A percentile compares a stretch with the other conserved stretches of the same genome.
These are phyloP conservation scores for Saccopteryx bilineata DNA, from an alignment of 2,113 vertebrate genomes.

Conservation along the genomic window DNA sequence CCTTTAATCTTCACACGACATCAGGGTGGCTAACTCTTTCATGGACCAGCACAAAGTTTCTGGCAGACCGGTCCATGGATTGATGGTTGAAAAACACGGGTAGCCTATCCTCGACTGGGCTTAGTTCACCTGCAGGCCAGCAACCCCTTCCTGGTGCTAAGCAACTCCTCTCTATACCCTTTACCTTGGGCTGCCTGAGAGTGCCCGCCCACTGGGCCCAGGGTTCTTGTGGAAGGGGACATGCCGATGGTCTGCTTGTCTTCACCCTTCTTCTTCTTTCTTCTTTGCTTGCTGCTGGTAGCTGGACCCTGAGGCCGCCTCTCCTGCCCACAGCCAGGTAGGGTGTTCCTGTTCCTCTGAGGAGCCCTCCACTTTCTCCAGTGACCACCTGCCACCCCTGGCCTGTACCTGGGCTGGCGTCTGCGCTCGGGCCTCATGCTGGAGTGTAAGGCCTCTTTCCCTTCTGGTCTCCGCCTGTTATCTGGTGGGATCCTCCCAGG, in stretches of 20 bases:
- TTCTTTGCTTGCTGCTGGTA: constrained; percentile 88
- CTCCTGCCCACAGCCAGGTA: constrained; percentile 91
- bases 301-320: constrained; percentile 90
- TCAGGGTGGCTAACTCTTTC: too few species aligned
- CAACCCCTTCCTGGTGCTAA: background rate
- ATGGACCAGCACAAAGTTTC: too few species aligned
- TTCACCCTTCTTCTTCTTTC: constrained; percentile 85
- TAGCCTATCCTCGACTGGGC: background rate
- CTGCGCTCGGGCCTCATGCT: constrained; percentile 92
- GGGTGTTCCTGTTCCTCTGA: constrained; percentile 85
- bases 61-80: too few species aligned
- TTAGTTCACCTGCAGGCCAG: background rate
- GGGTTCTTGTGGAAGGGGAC: background rate
- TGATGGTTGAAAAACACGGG: too few species aligned
- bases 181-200: background rate
- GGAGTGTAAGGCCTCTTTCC: constrained; percentile 92
- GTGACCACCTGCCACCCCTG: constrained; percentile 80
- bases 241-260: constrained; percentile 46
- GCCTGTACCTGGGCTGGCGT: constrained; percentile 89
- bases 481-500: background rate
- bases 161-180: background rate
- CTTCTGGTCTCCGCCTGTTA: background rate
- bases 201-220: background rate
- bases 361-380: constrained; percentile 83
- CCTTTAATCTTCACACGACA: too few species aligned